phyloP scores from a whole-genome alignment of 2,113 vertebrate species.

The Axis porcinus region DNA sequence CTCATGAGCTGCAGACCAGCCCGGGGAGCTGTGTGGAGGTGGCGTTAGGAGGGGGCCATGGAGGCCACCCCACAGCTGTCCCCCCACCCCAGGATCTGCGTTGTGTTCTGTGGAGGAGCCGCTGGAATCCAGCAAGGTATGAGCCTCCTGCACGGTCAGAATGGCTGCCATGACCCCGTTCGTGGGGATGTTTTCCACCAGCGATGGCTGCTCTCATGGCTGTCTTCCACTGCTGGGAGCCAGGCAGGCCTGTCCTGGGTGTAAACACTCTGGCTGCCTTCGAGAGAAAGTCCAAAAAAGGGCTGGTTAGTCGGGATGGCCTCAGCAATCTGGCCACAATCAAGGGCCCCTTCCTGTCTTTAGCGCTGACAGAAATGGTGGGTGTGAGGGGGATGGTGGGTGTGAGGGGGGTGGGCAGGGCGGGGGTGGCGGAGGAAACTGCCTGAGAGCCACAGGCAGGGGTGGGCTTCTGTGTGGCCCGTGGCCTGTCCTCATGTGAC shows the following conservation, averaged over 20 bases:
- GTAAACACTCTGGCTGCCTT: not conserved
- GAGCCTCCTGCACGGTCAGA: not conserved
- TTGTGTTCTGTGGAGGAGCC: slow-evolving; percentile 47
- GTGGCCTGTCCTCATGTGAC: not conserved
- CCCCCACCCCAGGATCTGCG: not conserved
- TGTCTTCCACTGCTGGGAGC: slow-evolving; percentile 9
- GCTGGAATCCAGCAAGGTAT: slow-evolving; percentile 16
- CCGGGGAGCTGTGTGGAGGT: not conserved
- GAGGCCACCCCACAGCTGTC: not conserved
- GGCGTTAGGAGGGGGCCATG: not conserved
- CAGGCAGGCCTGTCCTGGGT: not conserved
- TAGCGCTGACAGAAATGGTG: not conserved
- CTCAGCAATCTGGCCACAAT: slow-evolving; percentile 25
- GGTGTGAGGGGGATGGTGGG: too few relatives aligned
- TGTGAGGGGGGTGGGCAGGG: not conserved
- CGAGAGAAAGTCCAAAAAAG: slow-evolving; percentile 49
- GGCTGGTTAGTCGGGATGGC: slow-evolving; percentile 10
- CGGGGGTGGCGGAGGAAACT: not conserved
- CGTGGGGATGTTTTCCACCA: not conserved
- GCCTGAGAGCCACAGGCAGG: not conserved
- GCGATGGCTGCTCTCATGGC: not conserved
- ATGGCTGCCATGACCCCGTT: not conserved
- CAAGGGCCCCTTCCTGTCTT: not conserved
- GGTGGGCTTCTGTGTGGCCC: not conserved
- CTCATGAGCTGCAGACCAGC: not conserved